Evolutionary conservation across 2,797 vertebrate genomes (phyloP), one percentile per base, ranked within the genome.

Genomic region (Mormyrops attenuatus): DNA sequence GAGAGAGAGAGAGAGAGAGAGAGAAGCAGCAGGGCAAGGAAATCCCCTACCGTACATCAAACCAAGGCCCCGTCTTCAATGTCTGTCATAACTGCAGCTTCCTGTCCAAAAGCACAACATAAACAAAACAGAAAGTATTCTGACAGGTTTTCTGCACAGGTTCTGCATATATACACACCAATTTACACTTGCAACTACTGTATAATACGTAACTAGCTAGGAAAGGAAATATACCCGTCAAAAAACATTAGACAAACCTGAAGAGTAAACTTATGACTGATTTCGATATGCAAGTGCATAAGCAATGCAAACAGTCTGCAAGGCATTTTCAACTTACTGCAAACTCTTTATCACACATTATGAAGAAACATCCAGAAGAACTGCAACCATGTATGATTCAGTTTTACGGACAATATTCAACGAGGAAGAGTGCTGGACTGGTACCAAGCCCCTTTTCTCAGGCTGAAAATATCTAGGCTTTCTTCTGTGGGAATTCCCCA

Each of bases 401-500:
- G 47, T 85, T 85, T 85, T 85, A 85, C 85, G 5, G 44, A 66
- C 50, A 34, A 47, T 63, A 41, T 47, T 88, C 15, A 15, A 49
- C 38, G 3, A 41, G 87, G 87, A 88, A 66, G 87, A n/a, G 34
- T 47, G 20, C 87, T 94, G 94, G 94, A 94, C 90, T 92, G 92
- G 93, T 91, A 95, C 91, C 92, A 94, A 94, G 93, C 94, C 94
- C 91, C 88, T 90, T 92, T 95, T 92, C 94, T 94, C 66, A 92
- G 92, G 91, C 94, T 93, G 92, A 94, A 93, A 94, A 93, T 95
- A 93, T 95, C 93, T 94, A 92, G 93, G 94, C 94, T 95, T 92
- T 93, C 92, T 94, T 95, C 94, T 93, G 90, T 91, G 96, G 96
- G 96, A 97, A 97, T 96, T 96, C 95, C 96, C 96, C 93, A 91